phyloP scores from a whole-genome alignment of 1,140 invertebrate species.

The Drosophila eugracilis region DNA sequence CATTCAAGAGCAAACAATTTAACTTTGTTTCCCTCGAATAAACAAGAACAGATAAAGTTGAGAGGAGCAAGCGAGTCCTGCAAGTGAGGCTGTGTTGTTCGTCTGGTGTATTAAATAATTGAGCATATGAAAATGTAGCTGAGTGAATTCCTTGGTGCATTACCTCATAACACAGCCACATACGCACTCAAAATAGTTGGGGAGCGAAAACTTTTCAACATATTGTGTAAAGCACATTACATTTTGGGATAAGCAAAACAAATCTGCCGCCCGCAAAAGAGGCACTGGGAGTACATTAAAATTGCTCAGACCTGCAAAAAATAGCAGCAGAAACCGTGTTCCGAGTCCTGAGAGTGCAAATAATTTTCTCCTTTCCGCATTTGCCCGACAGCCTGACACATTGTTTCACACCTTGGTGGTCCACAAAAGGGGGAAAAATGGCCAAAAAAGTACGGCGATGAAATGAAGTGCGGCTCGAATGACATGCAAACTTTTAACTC shows the following conservation, averaged over 20 bases:
- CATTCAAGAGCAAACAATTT: constrained; percentile 39
- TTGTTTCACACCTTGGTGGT: constrained; percentile 72
- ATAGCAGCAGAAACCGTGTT: constrained; percentile 32
- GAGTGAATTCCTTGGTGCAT: constrained; percentile 68
- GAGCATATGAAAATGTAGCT: constrained; percentile 73
- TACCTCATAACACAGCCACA: constrained; percentile 25
- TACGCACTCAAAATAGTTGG: background rate
- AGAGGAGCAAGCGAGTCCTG: constrained; percentile 11
- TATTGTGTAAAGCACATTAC: constrained; percentile 74
- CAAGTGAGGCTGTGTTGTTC: constrained; percentile 38
- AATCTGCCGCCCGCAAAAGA: constrained; percentile 63
- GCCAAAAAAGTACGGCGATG: constrained; percentile 30
- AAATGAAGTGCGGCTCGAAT: constrained; percentile 75
- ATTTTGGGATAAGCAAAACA: constrained; percentile 76
- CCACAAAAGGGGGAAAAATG: constrained; percentile 16
- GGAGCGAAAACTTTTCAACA: constrained; percentile 66
- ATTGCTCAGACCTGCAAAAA: constrained; percentile 16
- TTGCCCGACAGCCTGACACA: constrained; percentile 20
- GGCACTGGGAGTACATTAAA: constrained; percentile 57
- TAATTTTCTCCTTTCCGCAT: constrained; percentile 46
- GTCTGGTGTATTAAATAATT: constrained; percentile 72
- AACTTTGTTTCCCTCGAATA: constrained; percentile 22
- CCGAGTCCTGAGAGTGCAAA: constrained; percentile 42
- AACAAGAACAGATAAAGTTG: constrained; percentile 25
- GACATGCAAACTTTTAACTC: constrained; percentile 77